Evolutionary conservation across 1,140 invertebrate genomes (phyloP), one percentile per base, ranked within the genome.

Genomic region (Drosophila yakuba): DNA sequence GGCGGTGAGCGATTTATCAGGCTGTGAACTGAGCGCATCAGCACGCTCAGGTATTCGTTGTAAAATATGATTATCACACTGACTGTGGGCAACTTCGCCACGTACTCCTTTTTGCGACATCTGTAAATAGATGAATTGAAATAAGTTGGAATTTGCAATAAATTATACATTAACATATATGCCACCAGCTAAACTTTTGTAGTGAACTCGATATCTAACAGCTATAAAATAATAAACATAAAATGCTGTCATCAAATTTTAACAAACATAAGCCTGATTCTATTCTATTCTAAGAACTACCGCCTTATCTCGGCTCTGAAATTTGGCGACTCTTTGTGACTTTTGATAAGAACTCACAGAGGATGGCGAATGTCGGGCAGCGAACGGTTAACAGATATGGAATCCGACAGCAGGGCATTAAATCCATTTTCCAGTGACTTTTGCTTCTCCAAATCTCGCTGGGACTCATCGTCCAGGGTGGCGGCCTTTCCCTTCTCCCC

Each of bases 61-160:
- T 98, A 97, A 93, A 98, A 99, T 44, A 98, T 98, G 32, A 99
- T 96, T 52, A 99, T 95, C 14, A 99, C 95, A 92, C 97, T 96
- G 14, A 96, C 97, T 7, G 95, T 95, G 1, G 97, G 97, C 57
- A 99, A 91, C n/a, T 95, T 93, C 54, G 93, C 93, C 66, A 96
- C 93, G 88, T 99, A 99, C 71, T 94, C 94, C 80, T 96, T 95
- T 38, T 94, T 94, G 77, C 94, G 94, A 91, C 98, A 98, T 14
- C 94, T 95, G 56, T 32, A 8, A 8, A 32, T 32, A 10, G 8
- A 3, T 0, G 2, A 2, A 32, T 32, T 32, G 7, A 3, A 10
- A 32, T 32, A 10, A 10, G 7, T 32, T 32, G 7, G 0, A 32
- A 32, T 10, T 32, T 8, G 2, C 32, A 32, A 32, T 32, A 32